These are phyloP conservation scores for Tolypeutes matacus DNA, from an alignment of 2,797 vertebrate genomes.

Conservation along the genomic window DNA sequence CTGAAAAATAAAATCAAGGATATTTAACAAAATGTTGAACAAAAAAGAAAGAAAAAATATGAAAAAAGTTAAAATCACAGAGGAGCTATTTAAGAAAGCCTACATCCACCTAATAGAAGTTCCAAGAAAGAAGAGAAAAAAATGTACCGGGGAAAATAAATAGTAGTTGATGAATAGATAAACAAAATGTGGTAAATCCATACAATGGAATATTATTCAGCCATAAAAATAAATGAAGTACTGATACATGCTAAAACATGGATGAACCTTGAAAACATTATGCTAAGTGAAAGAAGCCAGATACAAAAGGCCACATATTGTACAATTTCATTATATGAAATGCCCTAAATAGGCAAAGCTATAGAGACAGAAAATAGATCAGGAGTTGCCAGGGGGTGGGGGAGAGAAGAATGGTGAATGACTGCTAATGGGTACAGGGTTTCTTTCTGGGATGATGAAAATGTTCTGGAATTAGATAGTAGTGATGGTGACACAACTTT, in stretches of 20 bases:
- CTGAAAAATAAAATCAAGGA: conserved; percentile 41
- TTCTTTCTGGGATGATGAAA: not conserved
- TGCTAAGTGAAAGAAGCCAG: too few relatives aligned
- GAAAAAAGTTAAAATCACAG: conserved; percentile 32
- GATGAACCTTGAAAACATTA: not conserved
- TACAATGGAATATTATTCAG: not conserved
- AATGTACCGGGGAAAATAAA: not conserved
- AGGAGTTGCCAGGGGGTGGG: not conserved
- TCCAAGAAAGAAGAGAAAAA: not conserved
- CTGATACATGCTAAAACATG: not conserved
- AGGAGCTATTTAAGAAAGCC: not conserved
- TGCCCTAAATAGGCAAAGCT: not conserved
- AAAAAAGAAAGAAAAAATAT: conserved; percentile 53
- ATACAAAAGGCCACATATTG: not conserved
- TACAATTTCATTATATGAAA: not conserved
- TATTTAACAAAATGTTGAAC: conserved; percentile 44
- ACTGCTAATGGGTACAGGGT: not conserved
- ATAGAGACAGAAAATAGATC: not conserved
- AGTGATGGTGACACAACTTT: not conserved
- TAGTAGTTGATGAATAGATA: not conserved
- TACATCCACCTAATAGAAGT: not conserved
- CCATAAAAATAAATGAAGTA: not conserved
- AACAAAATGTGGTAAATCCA: not conserved
- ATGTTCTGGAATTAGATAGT: conserved; percentile 27
- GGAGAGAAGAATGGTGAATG: not conserved